These are phyloP conservation scores for Eupithecia subfuscata DNA, from an alignment of 2,888 invertebrate genomes.

Conservation along the genomic window DNA sequence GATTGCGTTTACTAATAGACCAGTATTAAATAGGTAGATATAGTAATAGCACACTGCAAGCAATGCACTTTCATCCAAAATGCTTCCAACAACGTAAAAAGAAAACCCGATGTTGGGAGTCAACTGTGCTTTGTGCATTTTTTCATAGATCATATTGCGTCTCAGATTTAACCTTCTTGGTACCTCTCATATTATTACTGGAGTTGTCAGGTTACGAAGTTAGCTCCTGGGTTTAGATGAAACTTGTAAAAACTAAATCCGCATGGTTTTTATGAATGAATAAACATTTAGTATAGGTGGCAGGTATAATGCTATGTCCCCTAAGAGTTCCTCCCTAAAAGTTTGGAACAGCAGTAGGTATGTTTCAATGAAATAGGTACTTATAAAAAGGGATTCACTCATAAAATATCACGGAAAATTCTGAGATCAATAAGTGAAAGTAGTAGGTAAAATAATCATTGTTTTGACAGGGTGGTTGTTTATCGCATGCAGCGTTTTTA, in stretches of 20 bases:
- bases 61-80: too few relatives aligned
- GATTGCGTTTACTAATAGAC: not conserved
- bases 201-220: not conserved
- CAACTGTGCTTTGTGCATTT: not conserved
- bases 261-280: not conserved
- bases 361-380: not conserved
- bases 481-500: not conserved
- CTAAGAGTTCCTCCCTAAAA: not conserved
- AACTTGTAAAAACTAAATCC: not conserved
- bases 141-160: not conserved
- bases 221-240: not conserved
- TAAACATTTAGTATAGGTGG: not conserved
- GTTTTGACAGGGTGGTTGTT: not conserved
- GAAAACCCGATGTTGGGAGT: not conserved
- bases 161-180: conserved; percentile 1
- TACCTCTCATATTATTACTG: not conserved
- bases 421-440: not conserved
- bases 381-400: not conserved
- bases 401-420: not conserved
- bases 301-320: not conserved
- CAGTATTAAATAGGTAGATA: too few relatives aligned
- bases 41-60: too few relatives aligned
- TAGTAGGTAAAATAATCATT: not conserved
- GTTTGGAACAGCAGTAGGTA: not conserved
- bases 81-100: not conserved